Percentiles rank a stretch among this genome's conserved stretches.
Conservation (phyloP, 2,888 invertebrate genomes). For the Cryptops parisi region DNA sequence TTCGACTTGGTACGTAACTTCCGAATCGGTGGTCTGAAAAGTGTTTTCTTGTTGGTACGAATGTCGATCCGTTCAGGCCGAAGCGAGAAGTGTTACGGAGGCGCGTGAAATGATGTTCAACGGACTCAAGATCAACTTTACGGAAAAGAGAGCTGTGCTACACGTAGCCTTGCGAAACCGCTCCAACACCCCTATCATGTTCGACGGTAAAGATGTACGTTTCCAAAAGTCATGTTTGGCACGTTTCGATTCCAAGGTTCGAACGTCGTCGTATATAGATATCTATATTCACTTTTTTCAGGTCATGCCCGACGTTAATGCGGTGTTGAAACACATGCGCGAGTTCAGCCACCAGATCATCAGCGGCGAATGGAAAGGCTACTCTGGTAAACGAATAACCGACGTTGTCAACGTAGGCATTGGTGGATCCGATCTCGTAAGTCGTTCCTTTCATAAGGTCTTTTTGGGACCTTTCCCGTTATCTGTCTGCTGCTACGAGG, state of each 20-base stretch:
- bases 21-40: not conserved
- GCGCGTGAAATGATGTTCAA: conserved; percentile 80
- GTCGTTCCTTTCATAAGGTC: too few relatives aligned
- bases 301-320: conserved; percentile 75
- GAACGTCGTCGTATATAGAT: too few relatives aligned
- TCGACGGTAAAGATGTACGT: conserved; percentile 70
- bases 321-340: conserved; percentile 86
- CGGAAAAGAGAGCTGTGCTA: conserved; percentile 88
- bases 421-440: conserved; percentile 88
- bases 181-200: conserved; percentile 55
- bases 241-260: too few relatives aligned
- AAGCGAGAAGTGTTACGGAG: conserved; percentile 61
- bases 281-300: too few relatives aligned
- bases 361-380: conserved; percentile 47
- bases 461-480: too few relatives aligned
- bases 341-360: conserved; percentile 67
- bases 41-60: not conserved
- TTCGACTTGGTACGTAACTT: conserved; percentile 56
- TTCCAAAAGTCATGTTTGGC: too few relatives aligned
- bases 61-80: conserved; percentile 40
- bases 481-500: too few relatives aligned
- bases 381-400: conserved; percentile 83
- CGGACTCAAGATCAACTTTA: conserved; percentile 93
- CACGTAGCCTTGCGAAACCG: conserved; percentile 89
- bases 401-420: conserved; percentile 99